Evolutionary conservation across 2,888 invertebrate species (phyloP).

Genomic region (Thecocarcelia acutangulata): DNA sequence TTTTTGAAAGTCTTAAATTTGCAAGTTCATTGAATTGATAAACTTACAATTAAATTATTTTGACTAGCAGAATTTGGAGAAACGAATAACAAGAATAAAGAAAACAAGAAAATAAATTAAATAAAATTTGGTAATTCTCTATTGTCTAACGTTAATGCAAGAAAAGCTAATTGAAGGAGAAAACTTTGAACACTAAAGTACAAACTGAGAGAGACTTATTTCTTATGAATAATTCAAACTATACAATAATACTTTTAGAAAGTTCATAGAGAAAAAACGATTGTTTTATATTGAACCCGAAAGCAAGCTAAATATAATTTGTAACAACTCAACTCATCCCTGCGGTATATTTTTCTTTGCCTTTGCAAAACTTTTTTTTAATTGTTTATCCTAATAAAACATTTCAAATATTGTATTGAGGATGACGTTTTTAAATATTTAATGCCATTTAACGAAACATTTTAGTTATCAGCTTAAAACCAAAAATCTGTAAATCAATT

Average conservation of each 20-base stretch:
- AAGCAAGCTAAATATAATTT: background rate
- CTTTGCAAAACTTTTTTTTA: background rate
- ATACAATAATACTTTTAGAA: background rate
- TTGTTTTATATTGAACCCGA: background rate
- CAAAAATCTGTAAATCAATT: constrained; percentile 30
- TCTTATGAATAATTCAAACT: background rate
- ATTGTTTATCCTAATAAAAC: no score
- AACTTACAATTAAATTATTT: constrained; percentile 32
- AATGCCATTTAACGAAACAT: constrained; percentile 42
- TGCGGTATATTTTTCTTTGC: background rate
- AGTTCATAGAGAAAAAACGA: background rate
- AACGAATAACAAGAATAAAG: background rate
- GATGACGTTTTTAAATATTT: constrained; percentile 22
- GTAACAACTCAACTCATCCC: background rate
- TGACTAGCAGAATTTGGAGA: background rate
- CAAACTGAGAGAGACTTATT: background rate
- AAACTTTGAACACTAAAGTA: background rate
- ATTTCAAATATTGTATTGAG: no score
- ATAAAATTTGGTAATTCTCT: constrained; percentile 6
- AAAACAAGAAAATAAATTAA: constrained; percentile 11
- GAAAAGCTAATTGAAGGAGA: constrained; percentile 12
- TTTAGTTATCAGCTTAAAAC: constrained; percentile 48
- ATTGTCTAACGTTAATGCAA: constrained; percentile 7
- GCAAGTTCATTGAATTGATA: constrained; percentile 54
- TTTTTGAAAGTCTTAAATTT: constrained; percentile 12